A percentile compares a stretch with the other conserved stretches of the same genome.
These are phyloP conservation scores for Glaucomys volans DNA, from an alignment of 2,113 vertebrate genomes.

Conservation along the genomic window DNA sequence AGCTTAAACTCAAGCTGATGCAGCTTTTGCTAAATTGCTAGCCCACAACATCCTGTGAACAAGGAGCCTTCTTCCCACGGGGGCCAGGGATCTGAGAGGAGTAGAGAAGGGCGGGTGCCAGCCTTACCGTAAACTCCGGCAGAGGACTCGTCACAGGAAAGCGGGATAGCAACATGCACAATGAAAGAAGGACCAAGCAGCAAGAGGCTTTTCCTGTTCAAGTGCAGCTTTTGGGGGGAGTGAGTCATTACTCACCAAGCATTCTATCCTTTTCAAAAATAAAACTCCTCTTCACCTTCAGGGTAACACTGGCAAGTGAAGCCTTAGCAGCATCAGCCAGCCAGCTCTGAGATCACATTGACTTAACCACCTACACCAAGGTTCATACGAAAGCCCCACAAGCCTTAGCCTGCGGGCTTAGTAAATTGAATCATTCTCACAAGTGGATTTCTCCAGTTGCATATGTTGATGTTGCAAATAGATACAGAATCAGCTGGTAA, in stretches of 20 bases:
- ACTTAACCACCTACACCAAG: slow-evolving; percentile 8
- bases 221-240: not conserved
- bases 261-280: slow-evolving; percentile 4
- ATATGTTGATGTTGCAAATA: not conserved
- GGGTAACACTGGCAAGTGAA: slow-evolving; percentile 23
- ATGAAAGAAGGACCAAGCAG: not conserved
- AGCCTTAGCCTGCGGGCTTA: not conserved
- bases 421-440: not conserved
- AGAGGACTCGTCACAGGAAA: not conserved
- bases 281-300: not conserved
- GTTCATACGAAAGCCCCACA: not conserved
- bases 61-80: not conserved
- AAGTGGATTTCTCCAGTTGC: not conserved
- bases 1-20: not conserved
- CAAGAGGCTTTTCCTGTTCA: not conserved
- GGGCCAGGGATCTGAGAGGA: not conserved
- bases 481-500: not conserved
- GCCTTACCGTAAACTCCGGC: not conserved
- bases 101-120: not conserved
- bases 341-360: not conserved
- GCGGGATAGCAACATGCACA: fast-evolving
- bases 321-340: not conserved
- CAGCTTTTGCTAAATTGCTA: not conserved
- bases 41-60: not conserved
- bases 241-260: not conserved